phyloP scores from a whole-genome alignment of 1,140 invertebrate genomes.

The Palaemon carinicauda region DNA sequence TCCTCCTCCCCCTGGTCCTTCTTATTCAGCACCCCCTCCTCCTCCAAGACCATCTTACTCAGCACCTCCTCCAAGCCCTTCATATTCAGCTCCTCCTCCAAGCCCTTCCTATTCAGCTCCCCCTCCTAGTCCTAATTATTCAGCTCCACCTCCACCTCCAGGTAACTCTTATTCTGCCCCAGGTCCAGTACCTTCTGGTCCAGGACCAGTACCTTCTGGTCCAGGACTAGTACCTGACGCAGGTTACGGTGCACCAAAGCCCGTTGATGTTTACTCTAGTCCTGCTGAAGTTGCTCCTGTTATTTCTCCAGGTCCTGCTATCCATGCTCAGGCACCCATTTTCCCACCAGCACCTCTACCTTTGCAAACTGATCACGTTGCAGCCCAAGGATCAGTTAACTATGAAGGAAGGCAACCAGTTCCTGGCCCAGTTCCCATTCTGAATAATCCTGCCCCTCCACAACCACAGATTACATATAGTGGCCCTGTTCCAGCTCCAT shows the following conservation, averaged over 20 bases:
- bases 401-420: neutral
- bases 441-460: neutral
- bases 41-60: neutral
- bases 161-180: neutral
- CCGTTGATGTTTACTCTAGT: neutral
- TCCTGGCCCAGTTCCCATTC: neutral
- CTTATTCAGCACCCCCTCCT: conserved; percentile 4
- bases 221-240: neutral
- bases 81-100: neutral
- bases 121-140: neutral
- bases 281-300: neutral
- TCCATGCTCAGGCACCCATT: neutral
- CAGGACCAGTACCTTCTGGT: neutral
- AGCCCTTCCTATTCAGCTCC: neutral
- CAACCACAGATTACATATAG: neutral
- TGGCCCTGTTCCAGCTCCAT: neutral
- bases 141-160: conserved; percentile 19
- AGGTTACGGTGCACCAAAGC: conserved; percentile 36
- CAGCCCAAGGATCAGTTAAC: neutral
- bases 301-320: neutral
- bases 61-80: neutral
- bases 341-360: neutral
- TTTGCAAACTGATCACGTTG: neutral
- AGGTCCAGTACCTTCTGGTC: neutral
- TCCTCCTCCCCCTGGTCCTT: conserved; percentile 9